Conservation (phyloP, 2,113 vertebrate species). For the Ameiurus melas region DNA sequence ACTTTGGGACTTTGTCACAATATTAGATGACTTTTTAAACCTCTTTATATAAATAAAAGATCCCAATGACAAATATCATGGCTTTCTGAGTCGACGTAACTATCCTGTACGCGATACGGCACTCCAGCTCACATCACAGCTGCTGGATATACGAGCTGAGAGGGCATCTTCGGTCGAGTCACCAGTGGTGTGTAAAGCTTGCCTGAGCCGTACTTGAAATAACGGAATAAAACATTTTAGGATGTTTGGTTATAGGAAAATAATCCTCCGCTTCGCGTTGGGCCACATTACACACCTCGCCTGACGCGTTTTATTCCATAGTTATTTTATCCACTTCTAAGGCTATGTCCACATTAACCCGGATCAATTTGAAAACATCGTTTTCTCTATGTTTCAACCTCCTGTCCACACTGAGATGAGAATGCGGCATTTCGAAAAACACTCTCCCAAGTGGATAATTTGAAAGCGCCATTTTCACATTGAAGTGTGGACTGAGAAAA, state of each 20-base stretch:
- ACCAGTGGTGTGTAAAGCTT: background rate
- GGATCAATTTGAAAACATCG: too few relatives aligned
- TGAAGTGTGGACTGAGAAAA: too few relatives aligned
- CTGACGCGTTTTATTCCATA: background rate
- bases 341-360: too few relatives aligned
- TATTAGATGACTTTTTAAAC: background rate
- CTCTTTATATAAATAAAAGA: background rate
- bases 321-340: background rate
- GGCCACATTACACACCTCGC: background rate
- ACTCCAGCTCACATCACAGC: background rate
- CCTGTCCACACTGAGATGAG: too few relatives aligned
- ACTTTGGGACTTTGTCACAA: background rate
- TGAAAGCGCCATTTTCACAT: too few relatives aligned
- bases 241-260: background rate
- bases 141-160: background rate
- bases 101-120: background rate
- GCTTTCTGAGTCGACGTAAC: background rate
- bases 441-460: too few relatives aligned
- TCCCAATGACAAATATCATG: background rate
- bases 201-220: background rate
- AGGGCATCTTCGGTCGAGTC: background rate
- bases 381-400: too few relatives aligned
- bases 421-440: too few relatives aligned
- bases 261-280: background rate
- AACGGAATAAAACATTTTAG: background rate